These are phyloP conservation scores for Synchiropus splendidus DNA, from an alignment of 2,113 vertebrate genomes.

Conservation along the genomic window DNA sequence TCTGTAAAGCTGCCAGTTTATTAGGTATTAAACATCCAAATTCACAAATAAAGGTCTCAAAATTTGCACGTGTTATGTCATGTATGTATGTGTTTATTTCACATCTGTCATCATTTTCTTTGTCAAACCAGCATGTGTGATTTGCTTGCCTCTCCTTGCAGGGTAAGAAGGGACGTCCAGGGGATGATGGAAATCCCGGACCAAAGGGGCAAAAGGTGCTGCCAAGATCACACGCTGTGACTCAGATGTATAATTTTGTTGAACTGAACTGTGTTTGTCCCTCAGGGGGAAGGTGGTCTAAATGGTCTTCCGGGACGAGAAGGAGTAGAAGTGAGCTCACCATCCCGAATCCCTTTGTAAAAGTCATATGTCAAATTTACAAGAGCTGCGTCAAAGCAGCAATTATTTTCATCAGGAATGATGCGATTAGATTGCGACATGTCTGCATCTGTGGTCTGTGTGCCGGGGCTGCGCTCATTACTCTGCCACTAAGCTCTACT, in stretches of 20 bases:
- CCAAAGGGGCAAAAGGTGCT: slow-evolving; percentile 76
- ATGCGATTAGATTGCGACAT: too few species aligned
- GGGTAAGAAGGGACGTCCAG: slow-evolving; percentile 81
- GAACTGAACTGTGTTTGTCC: slow-evolving; percentile 6
- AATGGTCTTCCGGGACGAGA: slow-evolving; percentile 76
- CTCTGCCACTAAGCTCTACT: slow-evolving; percentile 11
- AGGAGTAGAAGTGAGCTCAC: slow-evolving; percentile 72
- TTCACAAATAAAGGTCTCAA: too few species aligned
- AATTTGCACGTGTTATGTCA: too few species aligned
- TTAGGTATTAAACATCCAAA: too few species aligned
- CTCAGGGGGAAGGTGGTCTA: slow-evolving; percentile 76
- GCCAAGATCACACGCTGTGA: background rate
- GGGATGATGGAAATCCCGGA: slow-evolving; percentile 75
- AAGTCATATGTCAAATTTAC: background rate
- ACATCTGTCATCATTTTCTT: too few species aligned
- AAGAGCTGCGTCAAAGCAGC: background rate
- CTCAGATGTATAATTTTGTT: background rate
- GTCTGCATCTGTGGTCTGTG: slow-evolving; percentile 7
- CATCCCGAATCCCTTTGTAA: background rate
- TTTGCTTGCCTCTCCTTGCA: too few species aligned
- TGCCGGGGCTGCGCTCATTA: background rate
- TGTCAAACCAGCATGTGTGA: too few species aligned
- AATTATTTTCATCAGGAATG: background rate
- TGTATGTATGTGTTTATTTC: too few species aligned
- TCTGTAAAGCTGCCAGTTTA: too few species aligned